These are phyloP conservation scores for Micoletzkya japonica DNA, from an alignment of 2,888 invertebrate genomes.

Conservation along the genomic window DNA sequence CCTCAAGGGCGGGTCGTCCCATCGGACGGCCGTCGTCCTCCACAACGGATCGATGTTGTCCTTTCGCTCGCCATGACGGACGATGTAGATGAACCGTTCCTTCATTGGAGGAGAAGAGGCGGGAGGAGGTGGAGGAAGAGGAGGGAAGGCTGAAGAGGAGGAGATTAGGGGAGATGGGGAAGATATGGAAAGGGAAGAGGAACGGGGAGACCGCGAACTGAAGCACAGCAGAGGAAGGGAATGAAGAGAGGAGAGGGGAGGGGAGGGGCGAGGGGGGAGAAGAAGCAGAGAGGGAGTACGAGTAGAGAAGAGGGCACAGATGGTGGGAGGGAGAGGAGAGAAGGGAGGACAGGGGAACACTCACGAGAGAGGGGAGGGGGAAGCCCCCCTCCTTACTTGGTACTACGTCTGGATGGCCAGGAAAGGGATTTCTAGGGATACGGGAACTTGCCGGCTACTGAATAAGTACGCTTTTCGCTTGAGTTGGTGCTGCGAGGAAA, in stretches of 20 bases:
- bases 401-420: too few species aligned
- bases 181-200: not conserved
- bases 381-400: too few species aligned
- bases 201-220: not conserved
- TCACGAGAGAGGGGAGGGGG: conserved; percentile 2
- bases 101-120: conserved; percentile 18
- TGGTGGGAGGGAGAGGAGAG: not conserved
- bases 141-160: not conserved
- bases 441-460: too few species aligned
- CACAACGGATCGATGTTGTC: conserved; percentile 57
- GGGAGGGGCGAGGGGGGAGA: not conserved
- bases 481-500: too few species aligned
- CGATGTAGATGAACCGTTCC: conserved; percentile 50
- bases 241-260: not conserved
- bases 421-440: too few species aligned
- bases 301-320: not conserved
- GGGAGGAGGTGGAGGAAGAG: conserved; percentile 1
- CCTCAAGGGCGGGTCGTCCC: conserved; percentile 60
- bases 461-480: too few species aligned
- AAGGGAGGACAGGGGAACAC: not conserved
- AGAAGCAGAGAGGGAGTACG: not conserved
- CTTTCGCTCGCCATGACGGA: conserved; percentile 59
- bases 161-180: not conserved
- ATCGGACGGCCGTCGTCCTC: conserved; percentile 44
- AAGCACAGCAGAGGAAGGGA: too few species aligned